phyloP scores from a whole-genome alignment of 2,113 vertebrate genomes.

The Grus americana region DNA sequence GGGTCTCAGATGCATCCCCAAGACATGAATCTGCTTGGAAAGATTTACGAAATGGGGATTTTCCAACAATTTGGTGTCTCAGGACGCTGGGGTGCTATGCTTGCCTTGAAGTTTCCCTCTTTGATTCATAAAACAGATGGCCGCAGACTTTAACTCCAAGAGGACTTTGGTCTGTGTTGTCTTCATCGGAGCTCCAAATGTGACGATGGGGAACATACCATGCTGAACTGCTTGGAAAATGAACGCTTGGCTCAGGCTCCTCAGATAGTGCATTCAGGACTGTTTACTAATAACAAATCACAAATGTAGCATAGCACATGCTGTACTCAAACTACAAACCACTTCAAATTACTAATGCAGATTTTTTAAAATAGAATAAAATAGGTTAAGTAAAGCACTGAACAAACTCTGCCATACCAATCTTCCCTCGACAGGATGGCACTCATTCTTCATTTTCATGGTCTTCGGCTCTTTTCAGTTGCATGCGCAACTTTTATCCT shows the following conservation, averaged over 20 bases:
- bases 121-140: background rate
- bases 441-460: background rate
- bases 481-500: background rate
- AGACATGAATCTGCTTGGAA: background rate
- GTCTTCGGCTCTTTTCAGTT: background rate
- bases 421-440: background rate
- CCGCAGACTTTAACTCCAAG: background rate
- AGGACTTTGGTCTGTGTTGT: background rate
- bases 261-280: background rate
- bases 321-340: background rate
- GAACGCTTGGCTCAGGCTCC: rapidly evolving
- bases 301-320: background rate
- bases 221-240: background rate
- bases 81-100: background rate
- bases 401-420: background rate
- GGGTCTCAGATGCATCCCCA: background rate
- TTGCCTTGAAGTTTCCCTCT: background rate
- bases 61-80: background rate
- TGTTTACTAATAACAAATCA: background rate
- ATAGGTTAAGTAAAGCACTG: background rate
- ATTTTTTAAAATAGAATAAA: background rate
- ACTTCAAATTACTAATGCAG: background rate
- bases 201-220: background rate
- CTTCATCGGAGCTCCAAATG: background rate
- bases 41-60: background rate